Evolutionary conservation across 2,797 vertebrate genomes (phyloP).

Genomic region (Lophotriccus pileatus): DNA sequence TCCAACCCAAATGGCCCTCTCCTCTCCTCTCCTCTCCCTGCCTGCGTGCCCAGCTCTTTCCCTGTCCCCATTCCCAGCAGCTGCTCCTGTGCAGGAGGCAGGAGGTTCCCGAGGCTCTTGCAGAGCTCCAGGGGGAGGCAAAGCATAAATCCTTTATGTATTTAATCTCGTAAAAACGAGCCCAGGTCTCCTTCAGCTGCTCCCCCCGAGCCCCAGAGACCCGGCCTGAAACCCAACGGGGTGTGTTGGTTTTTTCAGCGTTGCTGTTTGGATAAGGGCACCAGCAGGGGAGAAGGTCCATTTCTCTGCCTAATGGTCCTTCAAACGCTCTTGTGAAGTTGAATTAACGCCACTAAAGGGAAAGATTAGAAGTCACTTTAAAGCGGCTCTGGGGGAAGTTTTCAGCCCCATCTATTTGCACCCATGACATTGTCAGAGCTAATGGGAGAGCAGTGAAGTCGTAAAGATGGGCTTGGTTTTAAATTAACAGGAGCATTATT

Average conservation of each 20-base stretch:
- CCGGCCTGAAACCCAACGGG: not conserved
- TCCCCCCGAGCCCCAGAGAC: not conserved
- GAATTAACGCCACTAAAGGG: constrained; percentile 60
- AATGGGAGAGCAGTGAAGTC: constrained; percentile 41
- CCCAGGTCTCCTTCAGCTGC: not conserved
- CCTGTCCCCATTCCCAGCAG: not conserved
- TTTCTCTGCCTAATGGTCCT: constrained; percentile 65
- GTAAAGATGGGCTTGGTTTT: constrained; percentile 35
- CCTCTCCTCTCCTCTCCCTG: not conserved
- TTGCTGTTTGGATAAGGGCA: constrained; percentile 28
- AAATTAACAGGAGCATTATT: constrained; percentile 58
- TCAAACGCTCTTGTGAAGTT: constrained; percentile 23
- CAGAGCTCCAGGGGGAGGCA: not conserved
- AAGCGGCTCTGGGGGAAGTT: constrained; percentile 49
- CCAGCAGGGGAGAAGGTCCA: constrained; percentile 44
- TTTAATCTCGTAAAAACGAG: not conserved
- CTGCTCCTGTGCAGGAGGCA: not conserved
- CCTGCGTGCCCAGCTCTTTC: not conserved
- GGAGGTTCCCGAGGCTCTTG: not conserved
- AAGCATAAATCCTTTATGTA: not conserved
- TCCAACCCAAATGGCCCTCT: not conserved
- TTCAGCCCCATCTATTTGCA: constrained; percentile 26
- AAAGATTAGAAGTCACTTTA: constrained; percentile 48
- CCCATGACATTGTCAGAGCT: constrained; percentile 21
- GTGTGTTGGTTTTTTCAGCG: not conserved